These are phyloP conservation scores for Hylyphantes graminicola DNA, from an alignment of 1,140 invertebrate species.

Conservation along the genomic window DNA sequence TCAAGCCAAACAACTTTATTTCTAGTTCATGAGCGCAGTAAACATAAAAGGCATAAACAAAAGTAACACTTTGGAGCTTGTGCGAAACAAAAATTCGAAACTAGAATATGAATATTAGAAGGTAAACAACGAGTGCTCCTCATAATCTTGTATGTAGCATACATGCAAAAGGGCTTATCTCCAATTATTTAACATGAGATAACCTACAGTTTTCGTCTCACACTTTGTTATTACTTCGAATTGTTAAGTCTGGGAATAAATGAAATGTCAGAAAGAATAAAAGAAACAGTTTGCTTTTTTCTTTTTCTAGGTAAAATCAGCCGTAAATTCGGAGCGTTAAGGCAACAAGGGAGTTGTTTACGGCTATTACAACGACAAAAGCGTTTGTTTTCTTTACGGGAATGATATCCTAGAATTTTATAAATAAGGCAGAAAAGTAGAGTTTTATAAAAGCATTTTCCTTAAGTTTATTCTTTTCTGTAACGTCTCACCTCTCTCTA, in stretches of 20 bases:
- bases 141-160: too few relatives aligned
- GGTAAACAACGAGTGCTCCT: too few relatives aligned
- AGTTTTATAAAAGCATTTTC: conserved; percentile 9
- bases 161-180: too few relatives aligned
- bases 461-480: neutral
- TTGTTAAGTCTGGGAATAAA: neutral
- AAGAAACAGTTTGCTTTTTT: neutral
- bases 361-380: neutral
- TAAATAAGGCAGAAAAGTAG: neutral
- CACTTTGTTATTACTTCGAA: neutral
- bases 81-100: too few relatives aligned
- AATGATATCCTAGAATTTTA: neutral
- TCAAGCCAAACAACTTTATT: too few relatives aligned
- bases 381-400: neutral
- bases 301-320: conserved; percentile 1
- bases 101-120: too few relatives aligned
- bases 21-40: too few relatives aligned
- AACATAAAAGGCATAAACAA: too few relatives aligned
- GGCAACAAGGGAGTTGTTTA: neutral
- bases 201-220: too few relatives aligned
- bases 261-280: neutral
- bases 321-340: conserved; percentile 14
- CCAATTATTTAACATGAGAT: too few relatives aligned
- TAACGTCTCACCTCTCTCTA: neutral
- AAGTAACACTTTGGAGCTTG: too few relatives aligned